Evolutionary conservation across 2,797 vertebrate species (phyloP).

Genomic region (Sphenodon punctatus): DNA sequence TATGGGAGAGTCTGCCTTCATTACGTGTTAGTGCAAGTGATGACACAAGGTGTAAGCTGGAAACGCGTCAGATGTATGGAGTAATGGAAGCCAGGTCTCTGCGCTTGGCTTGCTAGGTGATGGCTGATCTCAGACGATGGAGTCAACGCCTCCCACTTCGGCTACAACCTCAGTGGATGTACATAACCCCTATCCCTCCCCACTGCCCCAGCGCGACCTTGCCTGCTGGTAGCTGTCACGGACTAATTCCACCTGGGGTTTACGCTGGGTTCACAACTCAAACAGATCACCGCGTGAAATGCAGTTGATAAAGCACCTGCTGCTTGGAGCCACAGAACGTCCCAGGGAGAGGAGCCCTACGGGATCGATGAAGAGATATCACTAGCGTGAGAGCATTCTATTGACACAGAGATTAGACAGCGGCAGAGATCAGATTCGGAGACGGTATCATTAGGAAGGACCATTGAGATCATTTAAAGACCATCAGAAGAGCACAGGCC

Average conservation of each 20-base stretch:
- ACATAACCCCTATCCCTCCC: neutral
- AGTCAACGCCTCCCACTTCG: rapidly evolving
- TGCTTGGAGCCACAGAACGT: neutral
- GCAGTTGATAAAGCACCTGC: neutral
- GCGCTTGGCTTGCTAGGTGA: neutral
- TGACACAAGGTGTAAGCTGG: too few species aligned
- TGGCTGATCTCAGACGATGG: rapidly evolving
- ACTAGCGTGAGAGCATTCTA: neutral
- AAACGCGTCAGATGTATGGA: too few species aligned
- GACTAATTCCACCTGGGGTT: rapidly evolving
- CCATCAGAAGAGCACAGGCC: too few species aligned
- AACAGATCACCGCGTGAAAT: neutral
- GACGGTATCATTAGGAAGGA: too few species aligned
- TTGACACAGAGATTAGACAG: neutral
- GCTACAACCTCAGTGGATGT: rapidly evolving
- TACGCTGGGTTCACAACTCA: rapidly evolving
- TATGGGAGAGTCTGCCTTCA: too few species aligned
- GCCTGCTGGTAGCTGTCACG: neutral
- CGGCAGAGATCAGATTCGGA: neutral
- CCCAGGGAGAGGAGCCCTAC: rapidly evolving
- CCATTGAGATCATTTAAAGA: too few species aligned
- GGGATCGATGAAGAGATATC: neutral
- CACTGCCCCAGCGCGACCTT: neutral
- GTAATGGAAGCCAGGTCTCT: neutral
- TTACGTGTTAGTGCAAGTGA: too few species aligned